Percentiles rank a stretch among this genome's conserved stretches.
These are phyloP conservation scores for Baryphthengus martii DNA, from an alignment of 2,113 vertebrate genomes.

Conservation along the genomic window DNA sequence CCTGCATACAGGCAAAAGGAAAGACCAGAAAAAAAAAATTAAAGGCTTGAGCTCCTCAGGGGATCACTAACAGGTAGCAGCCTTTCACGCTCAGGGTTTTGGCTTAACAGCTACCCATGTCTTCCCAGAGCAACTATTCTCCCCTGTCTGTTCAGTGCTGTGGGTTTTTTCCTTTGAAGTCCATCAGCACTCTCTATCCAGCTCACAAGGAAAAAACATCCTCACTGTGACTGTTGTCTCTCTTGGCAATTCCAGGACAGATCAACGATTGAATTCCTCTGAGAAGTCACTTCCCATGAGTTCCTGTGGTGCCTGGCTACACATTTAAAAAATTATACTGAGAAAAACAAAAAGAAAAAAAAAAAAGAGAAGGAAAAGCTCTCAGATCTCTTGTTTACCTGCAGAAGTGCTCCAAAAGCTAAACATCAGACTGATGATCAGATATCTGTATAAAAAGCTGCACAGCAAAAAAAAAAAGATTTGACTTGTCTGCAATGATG, in stretches of 20 bases:
- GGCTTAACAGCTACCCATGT: background rate
- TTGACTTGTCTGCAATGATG: background rate
- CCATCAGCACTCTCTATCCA: background rate
- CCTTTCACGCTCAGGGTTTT: background rate
- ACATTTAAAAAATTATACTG: background rate
- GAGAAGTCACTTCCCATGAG: background rate
- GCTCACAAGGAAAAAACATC: background rate
- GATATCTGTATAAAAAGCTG: background rate
- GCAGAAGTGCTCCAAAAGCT: background rate
- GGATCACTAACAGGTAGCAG: background rate
- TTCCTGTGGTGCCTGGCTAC: background rate
- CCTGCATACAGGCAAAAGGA: background rate
- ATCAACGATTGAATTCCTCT: background rate
- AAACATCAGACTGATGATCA: background rate
- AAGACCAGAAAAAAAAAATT: background rate
- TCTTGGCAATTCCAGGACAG: background rate
- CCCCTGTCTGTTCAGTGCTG: background rate
- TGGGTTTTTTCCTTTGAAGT: background rate
- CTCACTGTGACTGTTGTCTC: rapidly evolving
- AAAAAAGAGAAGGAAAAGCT: background rate
- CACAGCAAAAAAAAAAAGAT: background rate
- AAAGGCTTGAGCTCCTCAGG: background rate
- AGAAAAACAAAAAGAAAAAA: background rate
- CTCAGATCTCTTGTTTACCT: background rate
- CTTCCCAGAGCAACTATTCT: background rate